Evolutionary conservation across 2,113 vertebrate genomes (phyloP).

Genomic region (Oreotrochilus melanogaster): DNA sequence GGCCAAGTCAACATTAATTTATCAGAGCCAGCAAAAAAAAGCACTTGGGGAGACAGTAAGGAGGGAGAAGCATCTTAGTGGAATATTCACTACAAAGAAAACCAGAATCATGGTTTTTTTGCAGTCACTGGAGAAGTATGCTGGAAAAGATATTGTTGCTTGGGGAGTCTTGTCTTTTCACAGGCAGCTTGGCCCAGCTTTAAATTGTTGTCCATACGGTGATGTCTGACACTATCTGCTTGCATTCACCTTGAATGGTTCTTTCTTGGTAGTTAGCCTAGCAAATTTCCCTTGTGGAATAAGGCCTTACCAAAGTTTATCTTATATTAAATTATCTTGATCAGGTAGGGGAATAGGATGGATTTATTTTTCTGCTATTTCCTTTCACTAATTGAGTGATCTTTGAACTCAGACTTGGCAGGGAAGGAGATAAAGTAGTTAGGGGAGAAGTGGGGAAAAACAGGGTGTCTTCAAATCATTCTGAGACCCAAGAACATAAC

Average conservation of each 20-base stretch:
- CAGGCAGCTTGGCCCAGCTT: neutral
- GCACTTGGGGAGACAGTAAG: neutral
- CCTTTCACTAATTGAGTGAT: neutral
- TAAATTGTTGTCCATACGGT: neutral
- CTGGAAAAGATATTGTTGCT: neutral
- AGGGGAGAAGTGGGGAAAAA: neutral
- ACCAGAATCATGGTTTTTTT: neutral
- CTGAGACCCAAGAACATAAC: neutral
- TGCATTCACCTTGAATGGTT: neutral
- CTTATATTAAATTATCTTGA: neutral
- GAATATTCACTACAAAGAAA: neutral
- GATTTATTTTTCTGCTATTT: neutral
- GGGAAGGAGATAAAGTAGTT: neutral
- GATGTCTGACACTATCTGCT: neutral
- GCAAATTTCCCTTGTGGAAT: neutral
- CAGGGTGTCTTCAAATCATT: neutral
- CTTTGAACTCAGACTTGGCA: neutral
- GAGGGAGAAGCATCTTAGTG: neutral
- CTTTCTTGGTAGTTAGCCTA: neutral
- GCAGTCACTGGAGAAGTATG: neutral
- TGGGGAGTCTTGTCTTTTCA: neutral
- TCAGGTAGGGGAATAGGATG: neutral
- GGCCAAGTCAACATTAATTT: slow-evolving; percentile 3
- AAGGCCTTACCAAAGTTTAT: neutral
- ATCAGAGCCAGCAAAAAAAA: neutral